Conservation (phyloP, 2,113 vertebrate genomes). For the Caloenas nicobarica region DNA sequence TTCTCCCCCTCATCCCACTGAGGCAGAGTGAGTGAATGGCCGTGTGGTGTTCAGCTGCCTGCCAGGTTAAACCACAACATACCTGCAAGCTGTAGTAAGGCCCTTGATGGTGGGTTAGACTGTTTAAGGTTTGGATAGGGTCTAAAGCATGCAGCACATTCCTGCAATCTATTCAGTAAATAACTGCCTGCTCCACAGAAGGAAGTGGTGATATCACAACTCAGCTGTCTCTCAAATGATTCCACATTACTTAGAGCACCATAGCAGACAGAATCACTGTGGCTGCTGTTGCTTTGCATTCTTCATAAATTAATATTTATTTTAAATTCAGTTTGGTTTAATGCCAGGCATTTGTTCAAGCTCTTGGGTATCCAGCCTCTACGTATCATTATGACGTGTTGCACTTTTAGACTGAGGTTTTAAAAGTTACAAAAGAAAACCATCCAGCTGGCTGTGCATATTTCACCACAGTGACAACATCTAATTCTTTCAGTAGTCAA, state of each 20-base stretch:
- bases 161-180: neutral
- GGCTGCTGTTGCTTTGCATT: neutral
- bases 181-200: neutral
- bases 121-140: neutral
- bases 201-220: neutral
- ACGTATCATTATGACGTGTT: accelerated
- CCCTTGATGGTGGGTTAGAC: neutral
- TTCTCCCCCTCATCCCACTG: no score
- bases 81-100: neutral
- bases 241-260: neutral
- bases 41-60: no score
- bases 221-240: neutral
- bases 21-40: no score
- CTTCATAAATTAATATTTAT: neutral
- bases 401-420: neutral
- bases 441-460: neutral
- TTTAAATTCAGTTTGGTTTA: neutral
- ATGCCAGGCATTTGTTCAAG: neutral
- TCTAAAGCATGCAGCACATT: neutral
- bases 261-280: neutral
- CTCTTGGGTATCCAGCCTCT: neutral
- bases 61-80: no score
- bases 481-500: neutral
- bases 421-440: neutral
- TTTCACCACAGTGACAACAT: neutral